Conservation (phyloP, 1,140 invertebrate species). For the Sminthurides bifidus region DNA sequence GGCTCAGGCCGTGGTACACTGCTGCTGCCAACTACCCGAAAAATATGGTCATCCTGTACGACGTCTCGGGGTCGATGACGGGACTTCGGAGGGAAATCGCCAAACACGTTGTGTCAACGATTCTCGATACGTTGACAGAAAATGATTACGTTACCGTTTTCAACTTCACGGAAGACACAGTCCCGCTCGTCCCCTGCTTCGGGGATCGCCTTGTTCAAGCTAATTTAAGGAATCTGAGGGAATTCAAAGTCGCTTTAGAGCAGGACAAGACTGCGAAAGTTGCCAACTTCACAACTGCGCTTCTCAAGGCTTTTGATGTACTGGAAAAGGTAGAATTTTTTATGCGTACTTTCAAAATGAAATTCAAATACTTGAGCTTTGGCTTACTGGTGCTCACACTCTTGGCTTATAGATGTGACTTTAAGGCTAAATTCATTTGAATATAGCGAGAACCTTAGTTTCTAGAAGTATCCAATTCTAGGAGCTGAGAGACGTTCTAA, state of each 20-base stretch:
- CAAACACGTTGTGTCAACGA: conserved; percentile 71
- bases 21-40: conserved; percentile 95
- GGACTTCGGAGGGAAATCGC: conserved; percentile 86
- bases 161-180: conserved; percentile 52
- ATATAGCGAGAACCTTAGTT: too few relatives aligned
- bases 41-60: conserved; percentile 90
- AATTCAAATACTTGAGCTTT: too few relatives aligned
- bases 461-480: too few relatives aligned
- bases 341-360: too few relatives aligned
- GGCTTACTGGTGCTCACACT: too few relatives aligned
- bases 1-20: conserved; percentile 84
- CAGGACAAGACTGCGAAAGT: conserved; percentile 72
- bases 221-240: conserved; percentile 70
- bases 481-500: too few relatives aligned
- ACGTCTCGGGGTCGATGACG: conserved; percentile 94
- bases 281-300: conserved; percentile 85
- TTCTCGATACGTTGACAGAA: conserved; percentile 91
- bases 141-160: conserved; percentile 95
- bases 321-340: conserved; percentile 58
- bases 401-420: too few relatives aligned
- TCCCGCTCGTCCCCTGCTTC: conserved; percentile 67
- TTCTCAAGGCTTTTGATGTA: conserved; percentile 80
- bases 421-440: too few relatives aligned
- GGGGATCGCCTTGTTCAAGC: conserved; percentile 70
- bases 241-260: conserved; percentile 52